Conservation (phyloP, 2,888 invertebrate genomes). For the Drepana falcataria region DNA sequence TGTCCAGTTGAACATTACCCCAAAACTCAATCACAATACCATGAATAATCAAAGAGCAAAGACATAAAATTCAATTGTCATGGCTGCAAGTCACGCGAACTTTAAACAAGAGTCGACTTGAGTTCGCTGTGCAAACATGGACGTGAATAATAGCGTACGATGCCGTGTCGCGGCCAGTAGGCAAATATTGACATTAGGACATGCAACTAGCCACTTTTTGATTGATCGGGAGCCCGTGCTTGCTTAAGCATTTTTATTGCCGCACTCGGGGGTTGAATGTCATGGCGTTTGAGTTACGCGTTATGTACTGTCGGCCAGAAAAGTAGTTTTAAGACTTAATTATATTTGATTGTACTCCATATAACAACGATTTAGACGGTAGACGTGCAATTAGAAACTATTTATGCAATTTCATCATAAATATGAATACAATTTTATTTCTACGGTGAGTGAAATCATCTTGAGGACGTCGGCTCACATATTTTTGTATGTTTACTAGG, state of each 20-base stretch:
- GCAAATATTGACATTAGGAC: constrained; percentile 65
- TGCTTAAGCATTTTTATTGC: constrained; percentile 18
- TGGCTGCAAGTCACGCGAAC: constrained; percentile 61
- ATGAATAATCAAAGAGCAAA: constrained; percentile 32
- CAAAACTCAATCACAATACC: constrained; percentile 21
- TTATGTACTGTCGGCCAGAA: not conserved
- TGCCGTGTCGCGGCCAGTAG: constrained; percentile 54
- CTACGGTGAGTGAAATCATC: no score
- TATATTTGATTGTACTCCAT: no score
- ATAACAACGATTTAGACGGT: no score
- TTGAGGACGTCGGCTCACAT: no score
- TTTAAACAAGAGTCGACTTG: constrained; percentile 36
- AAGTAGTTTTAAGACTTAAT: no score
- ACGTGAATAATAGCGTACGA: constrained; percentile 62
- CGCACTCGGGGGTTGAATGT: not conserved
- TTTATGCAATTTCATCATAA: no score
- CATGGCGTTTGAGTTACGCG: not conserved
- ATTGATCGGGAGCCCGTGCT: constrained; percentile 62
- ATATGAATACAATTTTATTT: no score
- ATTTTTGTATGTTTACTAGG: no score
- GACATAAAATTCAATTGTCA: constrained; percentile 51
- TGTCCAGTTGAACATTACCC: not conserved
- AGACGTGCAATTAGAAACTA: no score
- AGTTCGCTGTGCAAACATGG: constrained; percentile 54
- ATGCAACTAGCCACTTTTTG: constrained; percentile 63